phyloP scores from a whole-genome alignment of 2,888 invertebrate species.

The Gisinianus flammeolus region DNA sequence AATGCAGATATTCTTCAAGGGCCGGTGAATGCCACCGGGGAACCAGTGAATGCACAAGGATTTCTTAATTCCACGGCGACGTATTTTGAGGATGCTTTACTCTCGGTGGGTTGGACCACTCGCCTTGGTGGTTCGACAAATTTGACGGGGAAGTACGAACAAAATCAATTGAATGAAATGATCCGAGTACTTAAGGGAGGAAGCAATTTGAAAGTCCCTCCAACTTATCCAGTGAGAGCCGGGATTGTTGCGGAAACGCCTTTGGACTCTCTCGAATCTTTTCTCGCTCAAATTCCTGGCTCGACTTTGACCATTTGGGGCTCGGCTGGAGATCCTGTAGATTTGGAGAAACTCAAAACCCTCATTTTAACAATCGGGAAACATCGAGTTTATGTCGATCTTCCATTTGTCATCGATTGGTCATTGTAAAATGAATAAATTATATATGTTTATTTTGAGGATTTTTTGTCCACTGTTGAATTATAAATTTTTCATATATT shows the following conservation, averaged over 20 bases:
- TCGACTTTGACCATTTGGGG: constrained; percentile 83
- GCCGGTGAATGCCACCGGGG: constrained; percentile 69
- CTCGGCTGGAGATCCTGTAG: constrained; percentile 70
- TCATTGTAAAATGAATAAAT: background rate
- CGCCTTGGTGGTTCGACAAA: constrained; percentile 61
- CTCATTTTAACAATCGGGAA: constrained; percentile 73
- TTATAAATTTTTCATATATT: background rate
- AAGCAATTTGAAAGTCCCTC: constrained; percentile 62
- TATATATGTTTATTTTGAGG: no score
- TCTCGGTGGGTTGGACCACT: constrained; percentile 89
- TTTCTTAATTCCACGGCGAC: constrained; percentile 70
- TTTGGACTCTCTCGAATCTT: constrained; percentile 44
- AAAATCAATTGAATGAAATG: constrained; percentile 73
- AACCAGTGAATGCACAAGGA: constrained; percentile 72
- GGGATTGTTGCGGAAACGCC: constrained; percentile 73
- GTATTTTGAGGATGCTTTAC: constrained; percentile 69
- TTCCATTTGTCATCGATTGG: constrained; percentile 70
- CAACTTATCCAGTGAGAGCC: constrained; percentile 82
- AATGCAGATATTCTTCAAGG: constrained; percentile 86
- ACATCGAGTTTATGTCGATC: constrained; percentile 76
- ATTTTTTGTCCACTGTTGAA: background rate
- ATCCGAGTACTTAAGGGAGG: constrained; percentile 61
- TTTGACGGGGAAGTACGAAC: constrained; percentile 59
- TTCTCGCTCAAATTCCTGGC: background rate
- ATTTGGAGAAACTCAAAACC: constrained; percentile 70